Percentiles rank a stretch among this genome's conserved stretches.
Conservation (phyloP, 37 sponge, comb jelly and placozoan species). For the Beroe forskalii region DNA sequence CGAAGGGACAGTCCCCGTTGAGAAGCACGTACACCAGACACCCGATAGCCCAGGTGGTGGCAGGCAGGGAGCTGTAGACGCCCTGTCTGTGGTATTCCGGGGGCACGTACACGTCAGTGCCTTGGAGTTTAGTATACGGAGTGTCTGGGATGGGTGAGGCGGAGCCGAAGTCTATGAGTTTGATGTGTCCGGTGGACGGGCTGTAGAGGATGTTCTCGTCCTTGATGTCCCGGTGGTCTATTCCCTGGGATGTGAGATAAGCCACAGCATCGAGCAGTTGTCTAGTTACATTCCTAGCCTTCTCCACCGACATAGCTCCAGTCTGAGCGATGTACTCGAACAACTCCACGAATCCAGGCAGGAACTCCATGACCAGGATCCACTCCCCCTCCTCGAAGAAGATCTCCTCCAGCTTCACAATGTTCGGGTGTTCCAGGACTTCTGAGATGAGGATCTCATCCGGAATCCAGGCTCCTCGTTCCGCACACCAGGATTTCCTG, state of each 20-base stretch:
- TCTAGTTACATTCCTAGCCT: not conserved
- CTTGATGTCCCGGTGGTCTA: slow-evolving; percentile 27
- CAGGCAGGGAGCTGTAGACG: too few relatives aligned
- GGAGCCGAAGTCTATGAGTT: too few relatives aligned
- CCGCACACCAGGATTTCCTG: not conserved
- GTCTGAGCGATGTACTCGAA: not conserved
- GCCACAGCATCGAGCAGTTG: slow-evolving; percentile 13
- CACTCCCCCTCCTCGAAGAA: not conserved
- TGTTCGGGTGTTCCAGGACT: too few relatives aligned
- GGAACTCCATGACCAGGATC: slow-evolving; percentile 10
- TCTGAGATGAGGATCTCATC: not conserved
- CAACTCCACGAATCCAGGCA: not conserved
- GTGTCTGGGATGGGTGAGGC: too few relatives aligned
- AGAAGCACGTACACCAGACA: too few relatives aligned
- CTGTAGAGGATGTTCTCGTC: slow-evolving; percentile 60
- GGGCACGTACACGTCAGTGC: too few relatives aligned
- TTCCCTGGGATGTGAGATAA: not conserved
- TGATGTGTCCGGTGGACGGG: too few relatives aligned
- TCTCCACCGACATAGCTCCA: not conserved
- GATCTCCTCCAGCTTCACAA: too few relatives aligned
- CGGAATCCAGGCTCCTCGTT: not conserved
- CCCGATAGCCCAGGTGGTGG: too few relatives aligned
- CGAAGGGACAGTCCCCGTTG: not conserved
- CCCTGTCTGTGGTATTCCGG: too few relatives aligned
- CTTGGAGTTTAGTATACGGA: not conserved